Conservation (phyloP, 2,797 vertebrate species). For the Molossus molossus region DNA sequence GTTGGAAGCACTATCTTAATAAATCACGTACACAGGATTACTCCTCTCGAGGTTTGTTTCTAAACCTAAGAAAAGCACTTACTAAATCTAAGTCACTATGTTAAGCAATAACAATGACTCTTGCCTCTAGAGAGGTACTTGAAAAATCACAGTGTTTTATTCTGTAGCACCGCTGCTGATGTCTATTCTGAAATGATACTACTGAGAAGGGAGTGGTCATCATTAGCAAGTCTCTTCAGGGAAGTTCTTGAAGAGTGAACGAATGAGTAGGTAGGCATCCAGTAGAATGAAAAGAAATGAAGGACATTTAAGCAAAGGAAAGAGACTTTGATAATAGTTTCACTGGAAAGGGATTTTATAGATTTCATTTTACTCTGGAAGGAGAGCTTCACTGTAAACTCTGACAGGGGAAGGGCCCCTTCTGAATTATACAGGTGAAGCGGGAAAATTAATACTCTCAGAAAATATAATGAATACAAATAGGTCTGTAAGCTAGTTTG, state of each 20-base stretch:
- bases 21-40: constrained; percentile 50
- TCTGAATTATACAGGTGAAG: constrained; percentile 2
- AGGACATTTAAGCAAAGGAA: constrained; percentile 42
- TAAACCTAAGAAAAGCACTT: constrained; percentile 22
- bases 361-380: constrained; percentile 46
- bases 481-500: not conserved
- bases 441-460: not conserved
- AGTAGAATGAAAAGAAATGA: constrained; percentile 54
- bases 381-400: constrained; percentile 17
- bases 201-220: not conserved
- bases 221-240: constrained; percentile 39
- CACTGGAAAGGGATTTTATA: constrained; percentile 36
- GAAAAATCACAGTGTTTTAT: constrained; percentile 46
- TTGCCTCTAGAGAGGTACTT: constrained; percentile 36
- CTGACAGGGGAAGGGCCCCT: not conserved
- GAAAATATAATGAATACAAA: not conserved
- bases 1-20: constrained; percentile 1
- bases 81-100: not conserved
- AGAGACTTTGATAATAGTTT: constrained; percentile 44
- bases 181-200: constrained; percentile 59
- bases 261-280: constrained; percentile 9
- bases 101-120: not conserved
- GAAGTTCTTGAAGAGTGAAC: constrained; percentile 49
- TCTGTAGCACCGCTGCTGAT: not conserved
- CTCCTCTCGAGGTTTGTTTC: constrained; percentile 29